Evolutionary conservation across 2,888 invertebrate genomes (phyloP).

Genomic region (Drosophila merina): DNA sequence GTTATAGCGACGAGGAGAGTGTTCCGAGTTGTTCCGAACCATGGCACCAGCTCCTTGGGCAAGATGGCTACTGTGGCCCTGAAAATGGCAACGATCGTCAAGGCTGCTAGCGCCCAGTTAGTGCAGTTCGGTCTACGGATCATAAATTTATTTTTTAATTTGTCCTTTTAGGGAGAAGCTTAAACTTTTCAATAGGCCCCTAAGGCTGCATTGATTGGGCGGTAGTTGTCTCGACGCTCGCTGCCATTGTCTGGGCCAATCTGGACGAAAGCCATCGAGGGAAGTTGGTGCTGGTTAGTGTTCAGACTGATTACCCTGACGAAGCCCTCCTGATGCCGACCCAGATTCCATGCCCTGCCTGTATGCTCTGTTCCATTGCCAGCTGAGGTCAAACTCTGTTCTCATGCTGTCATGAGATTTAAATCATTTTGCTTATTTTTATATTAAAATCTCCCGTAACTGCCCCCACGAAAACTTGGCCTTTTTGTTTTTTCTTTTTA

Average conservation of each 20-base stretch:
- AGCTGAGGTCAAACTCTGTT: neutral
- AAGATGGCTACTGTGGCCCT: slow-evolving; percentile 92
- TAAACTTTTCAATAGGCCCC: neutral
- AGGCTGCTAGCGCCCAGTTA: slow-evolving; percentile 73
- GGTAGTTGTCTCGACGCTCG: slow-evolving; percentile 89
- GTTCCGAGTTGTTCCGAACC: neutral
- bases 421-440: slow-evolving; percentile 2
- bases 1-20: neutral
- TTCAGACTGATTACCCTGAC: neutral
- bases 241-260: slow-evolving; percentile 86
- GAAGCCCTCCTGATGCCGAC: neutral
- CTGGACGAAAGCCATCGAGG: slow-evolving; percentile 85
- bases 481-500: slow-evolving; percentile 10
- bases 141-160: slow-evolving; percentile 57
- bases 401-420: slow-evolving; percentile 1
- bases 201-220: slow-evolving; percentile 92
- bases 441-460: slow-evolving; percentile 18
- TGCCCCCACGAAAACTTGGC: slow-evolving; percentile 13
- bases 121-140: slow-evolving; percentile 75
- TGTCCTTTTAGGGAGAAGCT: neutral
- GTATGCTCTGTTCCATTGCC: neutral
- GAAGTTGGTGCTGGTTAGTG: neutral
- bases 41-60: slow-evolving; percentile 84
- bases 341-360: neutral
- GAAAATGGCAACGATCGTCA: slow-evolving; percentile 92